phyloP scores from a whole-genome alignment of 1,140 invertebrate genomes.

The Brachionus angularis region DNA sequence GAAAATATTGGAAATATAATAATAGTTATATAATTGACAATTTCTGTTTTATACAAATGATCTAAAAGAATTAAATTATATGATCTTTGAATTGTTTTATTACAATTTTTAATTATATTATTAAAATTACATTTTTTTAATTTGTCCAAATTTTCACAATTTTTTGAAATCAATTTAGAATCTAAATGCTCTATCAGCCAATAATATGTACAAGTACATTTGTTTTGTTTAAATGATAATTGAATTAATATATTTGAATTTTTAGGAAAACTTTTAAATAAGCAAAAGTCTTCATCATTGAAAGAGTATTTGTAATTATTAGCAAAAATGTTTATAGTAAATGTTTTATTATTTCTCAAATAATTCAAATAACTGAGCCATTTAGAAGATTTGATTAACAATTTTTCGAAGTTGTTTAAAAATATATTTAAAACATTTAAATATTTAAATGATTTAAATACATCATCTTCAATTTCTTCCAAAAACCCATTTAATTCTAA shows the following conservation, averaged over 20 bases:
- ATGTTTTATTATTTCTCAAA: background rate
- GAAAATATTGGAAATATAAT: too few species aligned
- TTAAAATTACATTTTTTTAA: background rate
- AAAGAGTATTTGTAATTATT: background rate
- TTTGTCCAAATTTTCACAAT: background rate
- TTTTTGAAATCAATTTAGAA: background rate
- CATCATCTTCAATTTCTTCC: slow-evolving; percentile 3
- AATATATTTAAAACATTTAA: background rate
- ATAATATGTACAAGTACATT: slow-evolving; percentile 4
- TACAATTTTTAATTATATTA: too few species aligned
- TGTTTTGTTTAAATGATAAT: background rate
- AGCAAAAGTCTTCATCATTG: background rate
- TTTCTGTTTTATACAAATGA: too few species aligned
- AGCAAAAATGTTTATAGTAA: background rate
- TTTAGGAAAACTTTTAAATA: slow-evolving; percentile 3
- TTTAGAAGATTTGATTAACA: background rate
- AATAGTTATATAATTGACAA: too few species aligned
- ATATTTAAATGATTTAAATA: background rate
- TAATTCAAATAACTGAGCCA: background rate
- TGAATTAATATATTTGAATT: background rate
- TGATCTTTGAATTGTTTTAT: too few species aligned
- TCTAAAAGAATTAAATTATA: too few species aligned
- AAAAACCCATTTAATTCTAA: background rate
- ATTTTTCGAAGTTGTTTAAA: background rate
- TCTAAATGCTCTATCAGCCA: background rate